These are phyloP conservation scores for Psittacula echo DNA, from an alignment of 2,797 vertebrate genomes.

Conservation along the genomic window DNA sequence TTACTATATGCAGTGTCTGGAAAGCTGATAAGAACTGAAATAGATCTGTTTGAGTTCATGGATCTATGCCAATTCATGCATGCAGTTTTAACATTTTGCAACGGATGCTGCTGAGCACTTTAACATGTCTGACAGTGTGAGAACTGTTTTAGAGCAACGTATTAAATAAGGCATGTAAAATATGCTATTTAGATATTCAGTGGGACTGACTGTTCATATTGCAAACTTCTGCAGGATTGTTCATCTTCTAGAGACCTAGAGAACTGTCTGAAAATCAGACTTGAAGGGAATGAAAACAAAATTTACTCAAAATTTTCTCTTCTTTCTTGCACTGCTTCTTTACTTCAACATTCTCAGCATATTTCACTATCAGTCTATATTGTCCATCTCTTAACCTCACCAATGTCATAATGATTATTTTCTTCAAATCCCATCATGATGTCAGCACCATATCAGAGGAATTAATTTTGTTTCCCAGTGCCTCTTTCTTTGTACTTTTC, in stretches of 20 bases:
- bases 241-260: background rate
- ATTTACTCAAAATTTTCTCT: background rate
- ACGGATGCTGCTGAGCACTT: background rate
- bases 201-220: background rate
- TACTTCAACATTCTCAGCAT: background rate
- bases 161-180: background rate
- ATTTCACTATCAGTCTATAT: background rate
- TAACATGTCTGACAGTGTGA: background rate
- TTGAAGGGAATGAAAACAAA: background rate
- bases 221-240: background rate
- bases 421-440: background rate
- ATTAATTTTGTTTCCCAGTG: background rate
- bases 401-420: background rate
- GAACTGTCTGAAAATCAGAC: background rate
- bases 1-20: constrained; percentile 21
- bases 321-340: background rate
- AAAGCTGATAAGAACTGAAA: constrained; percentile 20
- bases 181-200: background rate
- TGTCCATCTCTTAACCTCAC: background rate
- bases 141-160: background rate
- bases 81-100: constrained; percentile 7
- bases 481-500: background rate
- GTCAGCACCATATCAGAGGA: background rate
- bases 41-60: background rate
- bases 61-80: background rate